phyloP scores from a whole-genome alignment of 2,113 vertebrate genomes.

The Poeciliopsis retropinna region DNA sequence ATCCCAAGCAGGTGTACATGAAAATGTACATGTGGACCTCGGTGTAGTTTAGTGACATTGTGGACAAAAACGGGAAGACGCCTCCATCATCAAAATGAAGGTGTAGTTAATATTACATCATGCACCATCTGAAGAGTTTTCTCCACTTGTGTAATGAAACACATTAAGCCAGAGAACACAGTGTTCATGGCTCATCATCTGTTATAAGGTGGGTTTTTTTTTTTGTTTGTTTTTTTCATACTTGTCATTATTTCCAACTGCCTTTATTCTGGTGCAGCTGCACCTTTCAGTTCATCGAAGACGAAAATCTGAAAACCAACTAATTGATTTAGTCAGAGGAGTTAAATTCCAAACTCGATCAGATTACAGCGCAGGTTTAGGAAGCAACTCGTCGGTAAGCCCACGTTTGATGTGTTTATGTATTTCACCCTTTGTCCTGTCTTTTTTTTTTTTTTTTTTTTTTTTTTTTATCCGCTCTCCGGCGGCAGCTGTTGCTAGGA shows the following conservation, averaged over 20 bases:
- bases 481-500: slow-evolving; percentile 43
- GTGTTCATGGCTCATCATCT: not conserved
- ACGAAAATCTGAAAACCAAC: not conserved
- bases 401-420: not conserved
- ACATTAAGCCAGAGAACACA: not conserved
- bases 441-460: too few relatives aligned
- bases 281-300: not conserved
- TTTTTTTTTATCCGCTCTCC: not conserved
- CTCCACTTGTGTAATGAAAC: too few relatives aligned
- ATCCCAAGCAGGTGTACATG: too few relatives aligned
- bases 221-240: not conserved
- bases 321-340: not conserved
- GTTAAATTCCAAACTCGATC: not conserved
- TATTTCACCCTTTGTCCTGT: not conserved
- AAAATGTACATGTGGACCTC: too few relatives aligned
- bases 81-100: too few relatives aligned
- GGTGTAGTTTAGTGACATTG: too few relatives aligned
- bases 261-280: not conserved
- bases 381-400: not conserved
- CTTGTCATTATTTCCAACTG: not conserved
- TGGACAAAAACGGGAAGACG: too few relatives aligned
- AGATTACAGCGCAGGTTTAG: not conserved
- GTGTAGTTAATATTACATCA: too few relatives aligned
- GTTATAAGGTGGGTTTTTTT: not conserved
- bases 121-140: too few relatives aligned